Base-by-base conservation (phyloP, 2,888 invertebrate species). In the Chirona hameri region DNA sequence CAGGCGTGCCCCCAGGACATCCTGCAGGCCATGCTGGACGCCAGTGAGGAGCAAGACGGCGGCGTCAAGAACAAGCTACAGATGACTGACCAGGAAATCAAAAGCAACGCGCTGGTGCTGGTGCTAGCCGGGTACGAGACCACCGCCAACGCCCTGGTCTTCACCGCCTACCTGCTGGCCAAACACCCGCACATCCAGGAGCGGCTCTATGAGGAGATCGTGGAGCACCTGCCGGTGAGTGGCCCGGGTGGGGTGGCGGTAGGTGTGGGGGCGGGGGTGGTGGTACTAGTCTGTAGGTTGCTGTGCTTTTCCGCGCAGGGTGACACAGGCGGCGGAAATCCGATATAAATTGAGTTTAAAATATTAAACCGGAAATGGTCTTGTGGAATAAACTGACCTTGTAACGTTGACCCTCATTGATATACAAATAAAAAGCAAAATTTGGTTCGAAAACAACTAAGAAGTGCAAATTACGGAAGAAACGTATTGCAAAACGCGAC, bases 101-200 rank as follows among this genome's bases (percentile, higher is more conserved):
- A 88, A 79, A 87, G 88, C 52, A 88, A 88, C 84, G 87, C 87
- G 48, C 88, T 89, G 84, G 87, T 90, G 4, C 90, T 90, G 84
- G 86, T 90, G 65, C 85, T 90, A 81, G 90, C 89, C 31, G 90
- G 90, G 0, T 91, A 89, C 84, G 91, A 91, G 85, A 91, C 90
- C 0, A 90, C 90, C 0, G 88, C 89, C 48, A 89, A 89, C 5
- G 87, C 89, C 5, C 86, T 91, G 57, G 88, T 88, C 12, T 90
- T 89, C 85, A 87, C 88, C 29, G 52, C 83, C 79, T 85, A 85
- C 79, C 83, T 85, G 31, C 82, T 86, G 55, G 85, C 85, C 31
- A 82, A 83, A 15, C 83, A 86, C 80, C 85, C 85, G 1, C 81
- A 85, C 7, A 81, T 84, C 1, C 86, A 86, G 76, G 83, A 85